Conservation (phyloP, 1,140 invertebrate species). For the Eriosoma lanigerum region DNA sequence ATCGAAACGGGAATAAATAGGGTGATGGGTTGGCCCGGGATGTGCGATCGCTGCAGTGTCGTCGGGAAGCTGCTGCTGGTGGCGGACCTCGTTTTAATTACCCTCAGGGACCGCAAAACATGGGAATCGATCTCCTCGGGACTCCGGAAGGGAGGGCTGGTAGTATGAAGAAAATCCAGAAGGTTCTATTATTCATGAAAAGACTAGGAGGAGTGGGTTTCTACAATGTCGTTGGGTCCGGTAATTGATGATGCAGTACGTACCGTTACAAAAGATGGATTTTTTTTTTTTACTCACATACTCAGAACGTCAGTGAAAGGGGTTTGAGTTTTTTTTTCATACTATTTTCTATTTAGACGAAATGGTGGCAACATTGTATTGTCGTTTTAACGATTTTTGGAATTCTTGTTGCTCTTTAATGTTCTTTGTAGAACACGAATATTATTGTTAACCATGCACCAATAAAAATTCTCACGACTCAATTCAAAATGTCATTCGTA, state of each 20-base stretch:
- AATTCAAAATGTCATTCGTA: too few species aligned
- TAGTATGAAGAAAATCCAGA: constrained; percentile 39
- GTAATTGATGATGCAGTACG: constrained; percentile 47
- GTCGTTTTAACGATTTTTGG: constrained; percentile 18
- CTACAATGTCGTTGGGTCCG: constrained; percentile 40
- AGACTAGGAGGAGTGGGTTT: background rate
- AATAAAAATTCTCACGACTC: too few species aligned
- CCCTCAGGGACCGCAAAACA: constrained; percentile 31
- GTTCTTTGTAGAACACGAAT: background rate
- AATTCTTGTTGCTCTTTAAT: constrained; percentile 21
- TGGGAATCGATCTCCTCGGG: constrained; percentile 22
- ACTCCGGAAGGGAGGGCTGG: background rate
- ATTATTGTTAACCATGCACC: background rate
- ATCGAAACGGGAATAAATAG: constrained; percentile 5
- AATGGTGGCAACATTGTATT: background rate
- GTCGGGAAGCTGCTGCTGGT: background rate
- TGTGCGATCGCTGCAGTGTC: constrained; percentile 2
- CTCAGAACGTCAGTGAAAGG: constrained; percentile 32
- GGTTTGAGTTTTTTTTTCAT: constrained; percentile 22
- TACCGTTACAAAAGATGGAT: constrained; percentile 38
- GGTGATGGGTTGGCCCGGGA: background rate
- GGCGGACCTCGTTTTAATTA: constrained; percentile 42
- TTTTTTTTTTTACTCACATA: constrained; percentile 19
- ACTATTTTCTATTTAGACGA: background rate
- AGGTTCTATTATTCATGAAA: constrained; percentile 45